These are phyloP conservation scores for Diaperis boleti DNA, from an alignment of 2,888 invertebrate species.

Conservation along the genomic window DNA sequence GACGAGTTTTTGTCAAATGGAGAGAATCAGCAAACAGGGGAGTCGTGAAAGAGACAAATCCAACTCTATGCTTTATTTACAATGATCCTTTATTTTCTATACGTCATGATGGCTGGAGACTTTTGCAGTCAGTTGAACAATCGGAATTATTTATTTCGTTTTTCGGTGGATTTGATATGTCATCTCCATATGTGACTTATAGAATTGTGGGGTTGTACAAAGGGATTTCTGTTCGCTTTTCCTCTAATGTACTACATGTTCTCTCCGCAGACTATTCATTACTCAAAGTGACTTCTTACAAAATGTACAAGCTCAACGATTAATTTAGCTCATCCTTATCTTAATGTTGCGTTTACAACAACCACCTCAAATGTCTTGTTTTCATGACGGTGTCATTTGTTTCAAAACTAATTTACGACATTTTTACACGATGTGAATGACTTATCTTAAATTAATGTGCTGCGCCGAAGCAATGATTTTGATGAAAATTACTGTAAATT, in stretches of 20 bases:
- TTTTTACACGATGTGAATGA: no score
- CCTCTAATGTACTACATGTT: background rate
- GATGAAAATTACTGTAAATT: no score
- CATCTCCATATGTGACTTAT: background rate
- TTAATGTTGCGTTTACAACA: constrained; percentile 13
- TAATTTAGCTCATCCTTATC: constrained; percentile 19
- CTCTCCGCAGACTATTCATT: constrained; percentile 23
- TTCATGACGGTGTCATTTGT: constrained; percentile 7
- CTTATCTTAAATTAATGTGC: no score
- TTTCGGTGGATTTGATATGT: background rate
- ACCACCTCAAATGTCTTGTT: constrained; percentile 8
- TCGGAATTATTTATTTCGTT: background rate
- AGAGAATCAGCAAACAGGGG: no score
- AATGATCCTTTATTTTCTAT: no score
- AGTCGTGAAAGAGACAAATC: no score
- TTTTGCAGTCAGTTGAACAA: background rate
- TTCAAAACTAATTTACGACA: no score
- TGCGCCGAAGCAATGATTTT: no score
- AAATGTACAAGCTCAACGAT: constrained; percentile 21
- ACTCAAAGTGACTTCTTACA: constrained; percentile 28
- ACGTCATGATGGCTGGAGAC: no score
- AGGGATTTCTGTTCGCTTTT: background rate
- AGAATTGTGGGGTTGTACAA: background rate
- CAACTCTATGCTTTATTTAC: no score
- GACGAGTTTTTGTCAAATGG: no score